Evolutionary conservation across 2,888 invertebrate species (phyloP).

Genomic region (Entomobrya multifasciata): DNA sequence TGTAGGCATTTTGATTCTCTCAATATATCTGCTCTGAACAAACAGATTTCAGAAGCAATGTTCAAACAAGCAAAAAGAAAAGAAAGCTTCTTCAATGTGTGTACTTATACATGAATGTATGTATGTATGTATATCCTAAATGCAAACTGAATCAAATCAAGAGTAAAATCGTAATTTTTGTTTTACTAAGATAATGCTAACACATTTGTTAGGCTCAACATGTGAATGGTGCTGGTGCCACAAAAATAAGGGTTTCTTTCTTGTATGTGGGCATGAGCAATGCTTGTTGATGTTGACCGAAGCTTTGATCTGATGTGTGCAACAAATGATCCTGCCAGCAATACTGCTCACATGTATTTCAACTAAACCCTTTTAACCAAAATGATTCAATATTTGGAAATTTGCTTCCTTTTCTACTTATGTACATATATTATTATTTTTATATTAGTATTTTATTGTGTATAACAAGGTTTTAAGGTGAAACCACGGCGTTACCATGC

Average conservation of each 20-base stretch:
- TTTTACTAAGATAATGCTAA: conserved; percentile 47
- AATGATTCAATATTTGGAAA: too few species aligned
- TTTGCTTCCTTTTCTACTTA: too few species aligned
- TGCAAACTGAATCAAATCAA: conserved; percentile 57
- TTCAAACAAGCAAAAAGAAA: not conserved
- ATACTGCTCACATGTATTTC: not conserved
- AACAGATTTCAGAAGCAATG: not conserved
- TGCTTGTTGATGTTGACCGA: not conserved
- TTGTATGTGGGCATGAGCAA: not conserved
- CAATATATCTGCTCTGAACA: not conserved
- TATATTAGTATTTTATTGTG: too few species aligned
- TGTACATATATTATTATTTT: too few species aligned
- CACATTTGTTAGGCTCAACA: conserved; percentile 39
- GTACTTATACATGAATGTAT: too few species aligned
- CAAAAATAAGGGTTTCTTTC: not conserved
- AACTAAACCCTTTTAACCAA: not conserved
- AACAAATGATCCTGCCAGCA: conserved; percentile 6
- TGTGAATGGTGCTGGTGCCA: conserved; percentile 3
- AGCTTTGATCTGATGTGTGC: conserved; percentile 8
- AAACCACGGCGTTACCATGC: too few species aligned
- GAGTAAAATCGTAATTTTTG: conserved; percentile 63
- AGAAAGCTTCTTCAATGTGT: too few species aligned
- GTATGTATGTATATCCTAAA: conserved; percentile 29
- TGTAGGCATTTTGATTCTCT: too few species aligned
- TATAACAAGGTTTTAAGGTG: too few species aligned